A percentile compares a stretch with the other conserved stretches of the same genome.
Evolutionary conservation across 2,113 vertebrate species (phyloP).

Genomic region (Pomatorhinus ruficollis): DNA sequence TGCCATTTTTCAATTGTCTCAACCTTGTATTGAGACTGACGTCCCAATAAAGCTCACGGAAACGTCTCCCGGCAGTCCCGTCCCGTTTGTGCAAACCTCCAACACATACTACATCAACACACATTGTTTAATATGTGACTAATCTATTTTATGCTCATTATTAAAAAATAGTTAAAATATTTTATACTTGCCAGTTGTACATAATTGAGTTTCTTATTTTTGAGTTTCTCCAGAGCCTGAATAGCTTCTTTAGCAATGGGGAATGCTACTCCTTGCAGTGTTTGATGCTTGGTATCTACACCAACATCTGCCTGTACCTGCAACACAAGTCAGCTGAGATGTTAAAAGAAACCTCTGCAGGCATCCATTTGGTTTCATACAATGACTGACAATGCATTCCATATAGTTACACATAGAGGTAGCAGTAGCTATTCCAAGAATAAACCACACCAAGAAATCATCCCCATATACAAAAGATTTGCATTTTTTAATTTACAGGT

Average conservation of each 20-base stretch:
- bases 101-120: neutral
- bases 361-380: neutral
- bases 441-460: neutral
- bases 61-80: neutral
- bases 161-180: neutral
- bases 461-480: neutral
- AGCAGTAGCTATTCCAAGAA: neutral
- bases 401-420: neutral
- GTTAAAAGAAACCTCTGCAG: neutral
- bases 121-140: neutral
- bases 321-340: neutral
- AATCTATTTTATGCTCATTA: neutral
- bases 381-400: neutral
- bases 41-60: neutral
- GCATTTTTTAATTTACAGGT: neutral
- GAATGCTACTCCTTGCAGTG: conserved; percentile 93
- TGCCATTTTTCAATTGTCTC: neutral
- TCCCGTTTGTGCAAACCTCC: neutral
- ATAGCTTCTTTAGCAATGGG: conserved; percentile 88
- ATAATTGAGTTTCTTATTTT: conserved; percentile 87
- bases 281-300: conserved; percentile 92
- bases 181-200: conserved; percentile 89
- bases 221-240: conserved; percentile 86
- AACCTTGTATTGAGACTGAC: neutral
- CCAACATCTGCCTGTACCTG: conserved; percentile 91